A percentile compares a stretch with the other conserved stretches of the same genome.
Evolutionary conservation across 2,797 vertebrate genomes (phyloP).

Genomic region (Spinibarbus caldwelli): DNA sequence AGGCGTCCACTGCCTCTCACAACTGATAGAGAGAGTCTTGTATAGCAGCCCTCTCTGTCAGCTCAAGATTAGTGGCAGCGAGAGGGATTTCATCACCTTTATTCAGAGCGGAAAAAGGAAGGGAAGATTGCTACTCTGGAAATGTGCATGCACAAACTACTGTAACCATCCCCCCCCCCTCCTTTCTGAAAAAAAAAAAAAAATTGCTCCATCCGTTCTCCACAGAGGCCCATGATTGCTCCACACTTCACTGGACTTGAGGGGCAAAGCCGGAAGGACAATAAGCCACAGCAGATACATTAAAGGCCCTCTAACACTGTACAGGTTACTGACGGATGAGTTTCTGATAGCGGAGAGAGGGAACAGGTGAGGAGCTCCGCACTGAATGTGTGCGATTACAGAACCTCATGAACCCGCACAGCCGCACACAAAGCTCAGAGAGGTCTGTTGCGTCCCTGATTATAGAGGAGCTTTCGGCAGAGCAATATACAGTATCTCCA

Average conservation of each 20-base stretch:
- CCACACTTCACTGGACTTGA: slow-evolving; percentile 60
- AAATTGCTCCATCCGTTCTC: slow-evolving; percentile 55
- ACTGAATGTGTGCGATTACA: slow-evolving; percentile 61
- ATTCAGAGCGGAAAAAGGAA: slow-evolving; percentile 65
- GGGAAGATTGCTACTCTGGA: slow-evolving; percentile 65
- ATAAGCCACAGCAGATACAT: slow-evolving; percentile 63
- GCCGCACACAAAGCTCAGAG: slow-evolving; percentile 56
- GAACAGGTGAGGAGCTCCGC: slow-evolving; percentile 61
- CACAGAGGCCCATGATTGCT: slow-evolving; percentile 59
- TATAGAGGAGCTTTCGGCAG: slow-evolving; percentile 49
- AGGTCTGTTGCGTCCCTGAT: slow-evolving; percentile 60
- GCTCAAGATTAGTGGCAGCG: slow-evolving; percentile 64
- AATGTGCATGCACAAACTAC: slow-evolving; percentile 67
- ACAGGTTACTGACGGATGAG: slow-evolving; percentile 64
- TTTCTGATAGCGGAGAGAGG: slow-evolving; percentile 62
- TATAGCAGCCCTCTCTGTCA: slow-evolving; percentile 66
- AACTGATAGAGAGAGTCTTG: slow-evolving; percentile 64
- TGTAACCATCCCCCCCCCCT: slow-evolving; percentile 54
- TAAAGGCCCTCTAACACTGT: slow-evolving; percentile 65
- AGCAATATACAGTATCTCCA: slow-evolving; percentile 58
- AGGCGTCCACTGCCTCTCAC: slow-evolving; percentile 63
- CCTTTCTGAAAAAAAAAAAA: slow-evolving; percentile 36
- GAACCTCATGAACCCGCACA: slow-evolving; percentile 40
- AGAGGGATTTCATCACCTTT: slow-evolving; percentile 68
- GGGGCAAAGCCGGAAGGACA: slow-evolving; percentile 60